phyloP scores from a whole-genome alignment of 2,113 vertebrate species.

The Etheostoma cragini region DNA sequence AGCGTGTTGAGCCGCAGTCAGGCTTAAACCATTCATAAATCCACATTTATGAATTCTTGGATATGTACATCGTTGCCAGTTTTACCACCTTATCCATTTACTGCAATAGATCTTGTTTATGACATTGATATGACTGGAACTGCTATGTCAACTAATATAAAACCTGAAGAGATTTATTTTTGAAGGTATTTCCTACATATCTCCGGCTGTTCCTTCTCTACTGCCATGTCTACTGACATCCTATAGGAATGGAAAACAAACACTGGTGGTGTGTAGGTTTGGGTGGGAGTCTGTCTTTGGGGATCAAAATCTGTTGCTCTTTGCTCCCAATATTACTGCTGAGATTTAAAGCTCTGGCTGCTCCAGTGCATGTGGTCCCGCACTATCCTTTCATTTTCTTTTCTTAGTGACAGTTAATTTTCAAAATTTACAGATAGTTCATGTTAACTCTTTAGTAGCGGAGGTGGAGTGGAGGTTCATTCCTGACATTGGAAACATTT shows the following conservation, averaged over 20 bases:
- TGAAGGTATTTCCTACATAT: conserved; percentile 39
- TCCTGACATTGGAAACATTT: neutral
- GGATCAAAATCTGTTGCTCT: conserved; percentile 26
- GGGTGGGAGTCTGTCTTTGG: conserved; percentile 17
- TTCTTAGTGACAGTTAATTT: neutral
- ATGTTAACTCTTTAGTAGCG: neutral
- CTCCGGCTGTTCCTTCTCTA: conserved; percentile 20
- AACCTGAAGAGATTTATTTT: conserved; percentile 58
- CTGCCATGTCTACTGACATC: conserved; percentile 54
- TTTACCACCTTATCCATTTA: conserved; percentile 43
- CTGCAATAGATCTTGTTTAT: conserved; percentile 30
- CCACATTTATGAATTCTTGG: conserved; percentile 29
- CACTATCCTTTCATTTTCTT: neutral
- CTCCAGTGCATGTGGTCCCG: neutral
- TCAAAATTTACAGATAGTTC: neutral
- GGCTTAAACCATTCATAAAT: conserved; percentile 40
- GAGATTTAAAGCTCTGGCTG: conserved; percentile 29
- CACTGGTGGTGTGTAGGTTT: conserved; percentile 18
- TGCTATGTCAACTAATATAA: conserved; percentile 41
- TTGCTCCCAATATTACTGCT: conserved; percentile 31
- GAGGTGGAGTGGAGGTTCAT: neutral
- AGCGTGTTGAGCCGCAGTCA: neutral
- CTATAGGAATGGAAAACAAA: conserved; percentile 59
- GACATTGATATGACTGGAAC: conserved; percentile 49
- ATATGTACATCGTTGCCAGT: conserved; percentile 25